Base-by-base conservation (phyloP, 2,797 vertebrate genomes). In the Enteromius mattozi region DNA sequence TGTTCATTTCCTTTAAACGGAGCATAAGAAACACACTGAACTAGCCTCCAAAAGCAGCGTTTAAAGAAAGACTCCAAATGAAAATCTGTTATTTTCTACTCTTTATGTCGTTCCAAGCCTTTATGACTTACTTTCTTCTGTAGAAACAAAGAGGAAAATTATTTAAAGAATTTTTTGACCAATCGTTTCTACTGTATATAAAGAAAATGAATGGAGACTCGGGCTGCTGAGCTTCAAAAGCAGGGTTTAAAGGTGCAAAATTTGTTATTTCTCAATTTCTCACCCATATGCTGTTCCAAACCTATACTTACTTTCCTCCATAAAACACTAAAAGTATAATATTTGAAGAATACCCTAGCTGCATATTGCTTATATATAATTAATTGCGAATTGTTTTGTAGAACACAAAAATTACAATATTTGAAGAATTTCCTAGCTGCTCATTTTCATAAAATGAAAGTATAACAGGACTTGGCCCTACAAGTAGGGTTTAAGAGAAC, bases 1-100 rank as follows among this genome's bases (percentile, higher is more conserved):
- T 79, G 78, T 79, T 79, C 76, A 35, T 66, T 66, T 79, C 30
- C 21, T 49, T 79, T 27, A 78, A 79, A 66, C 12, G 12, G 12
- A 66, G 78, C 42, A 79, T n/a, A 79, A 42, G 4, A 45, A 78
- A 45, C 24, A 3, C 24, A 78, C 10, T 63, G 24, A 78, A 63
- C 54, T 45, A 45, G n/a, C 37, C 56, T 78, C 24, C 21, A 45
- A 61, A 42, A 30, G 56, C 37, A 78, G 54, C 27, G 51, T 78
- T 45, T 63, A 61, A 78, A 78, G 33, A 21, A 54, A 56, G 3
- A 76, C 6, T 59, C 74, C 13, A 10, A 8, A 9, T 17, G 14
- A 3, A 66, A 35, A 35, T 33, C 4, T 61, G 24, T 63, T 30
- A 63, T 27, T 63, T 63, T 16, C 5, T 1, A 1, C 0, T 61